Percentiles rank a stretch among this genome's conserved stretches.
Conservation (phyloP, 2,888 invertebrate species). For the Caenorhabditis afra region DNA sequence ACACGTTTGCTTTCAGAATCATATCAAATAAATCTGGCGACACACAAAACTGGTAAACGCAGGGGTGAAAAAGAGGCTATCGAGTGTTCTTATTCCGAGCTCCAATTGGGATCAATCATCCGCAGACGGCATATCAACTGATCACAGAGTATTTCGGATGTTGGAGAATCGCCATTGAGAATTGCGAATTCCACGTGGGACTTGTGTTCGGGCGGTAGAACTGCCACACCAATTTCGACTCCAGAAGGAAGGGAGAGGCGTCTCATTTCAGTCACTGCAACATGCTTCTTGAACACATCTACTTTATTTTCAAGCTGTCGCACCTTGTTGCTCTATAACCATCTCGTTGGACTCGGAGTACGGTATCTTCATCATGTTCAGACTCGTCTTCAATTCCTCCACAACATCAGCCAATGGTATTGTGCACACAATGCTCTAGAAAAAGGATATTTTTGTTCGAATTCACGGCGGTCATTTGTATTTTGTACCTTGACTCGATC, state of each 20-base stretch:
- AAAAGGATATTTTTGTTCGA: background rate
- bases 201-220: slow-evolving; percentile 66
- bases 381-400: slow-evolving; percentile 57
- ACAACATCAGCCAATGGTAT: slow-evolving; percentile 62
- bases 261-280: slow-evolving; percentile 62
- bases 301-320: background rate
- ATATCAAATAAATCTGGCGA: slow-evolving; percentile 30
- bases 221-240: slow-evolving; percentile 70
- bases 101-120: slow-evolving; percentile 62
- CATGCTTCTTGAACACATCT: background rate
- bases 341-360: slow-evolving; percentile 63
- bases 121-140: slow-evolving; percentile 63
- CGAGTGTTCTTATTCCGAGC: slow-evolving; percentile 51
- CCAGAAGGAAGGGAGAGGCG: slow-evolving; percentile 66
- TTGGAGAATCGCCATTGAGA: slow-evolving; percentile 62
- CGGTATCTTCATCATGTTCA: slow-evolving; percentile 64
- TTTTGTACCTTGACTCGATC: slow-evolving; percentile 54
- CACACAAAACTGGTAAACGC: slow-evolving; percentile 14
- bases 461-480: background rate
- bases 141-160: slow-evolving; percentile 64
- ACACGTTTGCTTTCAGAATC: slow-evolving; percentile 40
- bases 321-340: slow-evolving; percentile 65
- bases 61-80: no score
- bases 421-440: slow-evolving; percentile 65
- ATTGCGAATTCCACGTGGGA: slow-evolving; percentile 70